These are phyloP conservation scores for Alosa sapidissima DNA, from an alignment of 2,797 vertebrate genomes.

Conservation along the genomic window DNA sequence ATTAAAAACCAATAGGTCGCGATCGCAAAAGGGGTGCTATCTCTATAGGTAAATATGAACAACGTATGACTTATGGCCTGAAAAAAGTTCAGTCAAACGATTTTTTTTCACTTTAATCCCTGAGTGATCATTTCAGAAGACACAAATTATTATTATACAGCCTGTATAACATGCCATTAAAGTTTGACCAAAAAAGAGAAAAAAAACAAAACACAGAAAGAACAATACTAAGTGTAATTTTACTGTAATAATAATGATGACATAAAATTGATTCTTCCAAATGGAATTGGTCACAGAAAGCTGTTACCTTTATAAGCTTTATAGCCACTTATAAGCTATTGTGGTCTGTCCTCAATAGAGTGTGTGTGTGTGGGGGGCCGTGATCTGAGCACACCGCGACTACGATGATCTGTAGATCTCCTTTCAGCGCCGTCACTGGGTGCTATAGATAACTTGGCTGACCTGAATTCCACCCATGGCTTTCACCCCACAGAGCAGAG, in stretches of 20 bases:
- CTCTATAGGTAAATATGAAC: too few species aligned
- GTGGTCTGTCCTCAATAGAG: neutral
- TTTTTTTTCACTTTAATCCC: too few species aligned
- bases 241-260: too few species aligned
- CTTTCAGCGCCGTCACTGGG: neutral
- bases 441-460: slow-evolving; percentile 5
- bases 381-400: neutral
- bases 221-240: too few species aligned
- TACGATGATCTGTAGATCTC: neutral
- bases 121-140: too few species aligned
- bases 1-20: too few species aligned
- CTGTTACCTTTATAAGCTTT: too few species aligned
- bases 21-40: too few species aligned
- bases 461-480: neutral
- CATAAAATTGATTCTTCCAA: neutral
- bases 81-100: too few species aligned
- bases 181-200: neutral
- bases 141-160: neutral
- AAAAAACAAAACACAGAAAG: too few species aligned
- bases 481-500: neutral
- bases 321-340: neutral
- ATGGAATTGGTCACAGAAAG: neutral
- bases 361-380: too few species aligned
- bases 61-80: too few species aligned
- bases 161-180: neutral